Conservation (phyloP, 2,888 invertebrate genomes). For the Andricus quercusramuli region DNA sequence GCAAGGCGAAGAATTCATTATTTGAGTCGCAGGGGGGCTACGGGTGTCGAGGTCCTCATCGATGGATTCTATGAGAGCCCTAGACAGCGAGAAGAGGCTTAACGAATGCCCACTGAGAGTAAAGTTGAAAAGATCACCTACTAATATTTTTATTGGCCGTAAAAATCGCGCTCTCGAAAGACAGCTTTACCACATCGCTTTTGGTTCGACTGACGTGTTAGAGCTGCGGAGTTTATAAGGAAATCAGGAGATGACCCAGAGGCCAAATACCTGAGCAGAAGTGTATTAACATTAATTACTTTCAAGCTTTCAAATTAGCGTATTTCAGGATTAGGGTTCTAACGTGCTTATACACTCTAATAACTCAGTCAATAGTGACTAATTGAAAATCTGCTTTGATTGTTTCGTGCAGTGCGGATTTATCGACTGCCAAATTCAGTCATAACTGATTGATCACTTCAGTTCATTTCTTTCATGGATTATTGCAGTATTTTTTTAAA, state of each 20-base stretch:
- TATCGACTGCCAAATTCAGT: no score
- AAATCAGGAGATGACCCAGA: slow-evolving; percentile 1
- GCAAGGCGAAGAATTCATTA: slow-evolving; percentile 39
- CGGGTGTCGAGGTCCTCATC: slow-evolving; percentile 13
- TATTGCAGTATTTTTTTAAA: no score
- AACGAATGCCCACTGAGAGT: slow-evolving; percentile 34
- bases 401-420: no score
- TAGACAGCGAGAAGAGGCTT: slow-evolving; percentile 49
- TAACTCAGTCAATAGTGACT: no score
- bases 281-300: not conserved
- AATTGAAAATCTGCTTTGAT: no score
- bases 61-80: slow-evolving; percentile 15
- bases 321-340: not conserved
- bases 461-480: no score
- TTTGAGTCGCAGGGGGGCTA: slow-evolving; percentile 8
- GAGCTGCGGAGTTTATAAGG: slow-evolving; percentile 15
- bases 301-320: not conserved
- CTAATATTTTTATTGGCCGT: slow-evolving; percentile 75
- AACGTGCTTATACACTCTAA: not conserved
- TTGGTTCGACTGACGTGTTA: slow-evolving; percentile 6
- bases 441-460: no score
- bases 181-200: slow-evolving; percentile 25
- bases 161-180: slow-evolving; percentile 62
- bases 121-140: slow-evolving; percentile 58
- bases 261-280: not conserved